These are phyloP conservation scores for Probosciger aterrimus DNA, from an alignment of 2,113 vertebrate genomes.

Conservation along the genomic window DNA sequence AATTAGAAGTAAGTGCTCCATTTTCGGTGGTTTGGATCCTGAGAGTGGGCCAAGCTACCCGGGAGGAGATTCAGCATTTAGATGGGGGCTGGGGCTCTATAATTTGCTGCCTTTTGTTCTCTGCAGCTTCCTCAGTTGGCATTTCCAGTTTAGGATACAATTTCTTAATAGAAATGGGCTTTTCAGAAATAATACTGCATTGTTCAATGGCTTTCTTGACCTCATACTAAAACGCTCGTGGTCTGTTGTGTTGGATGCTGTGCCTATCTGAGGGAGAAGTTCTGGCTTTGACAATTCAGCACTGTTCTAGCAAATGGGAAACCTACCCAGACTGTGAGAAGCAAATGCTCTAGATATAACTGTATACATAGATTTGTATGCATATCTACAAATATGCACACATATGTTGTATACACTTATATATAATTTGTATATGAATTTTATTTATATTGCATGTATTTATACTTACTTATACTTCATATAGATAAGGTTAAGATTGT, in stretches of 20 bases:
- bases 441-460: background rate
- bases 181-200: background rate
- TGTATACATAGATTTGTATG: background rate
- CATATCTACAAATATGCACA: background rate
- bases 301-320: background rate
- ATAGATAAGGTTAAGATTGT: background rate
- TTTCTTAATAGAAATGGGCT: background rate
- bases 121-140: background rate
- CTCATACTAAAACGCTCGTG: background rate
- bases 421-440: background rate
- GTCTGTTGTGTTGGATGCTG: background rate
- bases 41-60: background rate
- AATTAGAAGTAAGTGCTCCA: background rate
- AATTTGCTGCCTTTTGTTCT: background rate
- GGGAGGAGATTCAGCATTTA: background rate
- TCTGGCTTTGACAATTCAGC: background rate
- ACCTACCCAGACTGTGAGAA: background rate
- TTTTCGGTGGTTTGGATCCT: background rate
- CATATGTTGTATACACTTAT: background rate
- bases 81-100: background rate
- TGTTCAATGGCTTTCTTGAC: background rate
- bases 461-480: background rate
- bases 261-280: background rate
- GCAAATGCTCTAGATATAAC: background rate
- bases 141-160: background rate